Conservation (phyloP, 2,113 vertebrate species). For the Acanthisitta chloris region DNA sequence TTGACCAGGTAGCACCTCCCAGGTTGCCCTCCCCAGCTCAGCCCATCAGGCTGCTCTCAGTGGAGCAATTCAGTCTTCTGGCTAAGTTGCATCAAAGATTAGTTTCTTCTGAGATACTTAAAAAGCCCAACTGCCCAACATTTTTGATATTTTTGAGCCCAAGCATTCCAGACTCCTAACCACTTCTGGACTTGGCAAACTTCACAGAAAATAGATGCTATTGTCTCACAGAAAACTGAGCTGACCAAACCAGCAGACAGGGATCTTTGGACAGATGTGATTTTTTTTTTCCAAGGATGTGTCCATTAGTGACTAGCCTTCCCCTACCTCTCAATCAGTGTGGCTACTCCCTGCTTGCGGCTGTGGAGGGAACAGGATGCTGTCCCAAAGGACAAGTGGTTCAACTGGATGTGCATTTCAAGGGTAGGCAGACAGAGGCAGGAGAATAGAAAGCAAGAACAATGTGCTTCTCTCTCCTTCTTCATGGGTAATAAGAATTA, state of each 20-base stretch:
- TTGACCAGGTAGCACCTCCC: not conserved
- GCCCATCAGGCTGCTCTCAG: not conserved
- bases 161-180: not conserved
- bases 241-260: not conserved
- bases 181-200: not conserved
- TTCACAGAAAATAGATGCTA: not conserved
- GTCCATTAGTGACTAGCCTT: not conserved
- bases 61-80: not conserved
- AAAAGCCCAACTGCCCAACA: not conserved
- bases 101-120: not conserved
- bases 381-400: fast-evolving
- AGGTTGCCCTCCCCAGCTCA: not conserved
- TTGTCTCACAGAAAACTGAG: fast-evolving
- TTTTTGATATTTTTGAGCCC: not conserved
- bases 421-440: not conserved
- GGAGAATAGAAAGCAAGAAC: not conserved
- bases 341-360: not conserved
- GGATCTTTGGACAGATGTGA: not conserved
- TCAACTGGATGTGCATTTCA: fast-evolving
- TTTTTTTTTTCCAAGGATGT: not conserved
- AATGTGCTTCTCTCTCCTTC: not conserved
- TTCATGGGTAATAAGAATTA: not conserved
- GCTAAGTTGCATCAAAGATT: not conserved
- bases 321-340: fast-evolving
- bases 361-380: not conserved